Conservation (phyloP, 2,888 invertebrate genomes). For the Euclidia mi region DNA sequence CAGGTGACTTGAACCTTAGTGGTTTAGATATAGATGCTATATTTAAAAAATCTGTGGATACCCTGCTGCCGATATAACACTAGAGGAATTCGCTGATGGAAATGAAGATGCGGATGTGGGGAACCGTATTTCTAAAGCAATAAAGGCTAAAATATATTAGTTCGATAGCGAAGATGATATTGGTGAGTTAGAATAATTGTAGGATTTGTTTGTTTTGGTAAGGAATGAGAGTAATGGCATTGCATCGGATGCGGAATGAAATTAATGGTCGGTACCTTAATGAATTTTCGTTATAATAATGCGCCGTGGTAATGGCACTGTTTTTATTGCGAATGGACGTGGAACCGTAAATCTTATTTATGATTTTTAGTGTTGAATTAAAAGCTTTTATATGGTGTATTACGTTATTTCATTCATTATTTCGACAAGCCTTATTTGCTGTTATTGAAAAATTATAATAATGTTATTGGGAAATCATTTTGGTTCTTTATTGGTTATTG, state of each 20-base stretch:
- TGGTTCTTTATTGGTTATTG: conserved; percentile 1
- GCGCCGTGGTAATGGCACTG: conserved; percentile 74
- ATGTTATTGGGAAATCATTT: conserved; percentile 10
- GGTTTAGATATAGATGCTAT: conserved; percentile 60
- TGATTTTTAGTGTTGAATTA: conserved; percentile 56
- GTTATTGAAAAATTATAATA: conserved; percentile 41
- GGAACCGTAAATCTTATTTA: conserved; percentile 49
- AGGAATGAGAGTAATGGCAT: conserved; percentile 83
- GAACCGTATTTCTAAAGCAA: conserved; percentile 52
- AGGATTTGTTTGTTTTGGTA: conserved; percentile 88
- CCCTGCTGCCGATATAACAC: conserved; percentile 61
- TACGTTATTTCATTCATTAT: conserved; percentile 51
- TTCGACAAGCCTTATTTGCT: conserved; percentile 33
- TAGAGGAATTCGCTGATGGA: conserved; percentile 68
- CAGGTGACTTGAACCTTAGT: conserved; percentile 55
- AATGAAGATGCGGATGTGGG: conserved; percentile 52
- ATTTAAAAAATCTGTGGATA: conserved; percentile 55
- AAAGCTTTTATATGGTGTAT: conserved; percentile 53
- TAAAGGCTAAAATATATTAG: conserved; percentile 57
- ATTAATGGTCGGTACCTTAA: conserved; percentile 85
- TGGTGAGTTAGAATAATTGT: conserved; percentile 82
- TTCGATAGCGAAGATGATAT: conserved; percentile 35
- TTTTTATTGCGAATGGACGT: conserved; percentile 69
- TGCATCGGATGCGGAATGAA: conserved; percentile 79
- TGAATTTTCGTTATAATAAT: conserved; percentile 85